Base-by-base conservation (phyloP, 2,888 invertebrate species). In the Prosapia bicincta region DNA sequence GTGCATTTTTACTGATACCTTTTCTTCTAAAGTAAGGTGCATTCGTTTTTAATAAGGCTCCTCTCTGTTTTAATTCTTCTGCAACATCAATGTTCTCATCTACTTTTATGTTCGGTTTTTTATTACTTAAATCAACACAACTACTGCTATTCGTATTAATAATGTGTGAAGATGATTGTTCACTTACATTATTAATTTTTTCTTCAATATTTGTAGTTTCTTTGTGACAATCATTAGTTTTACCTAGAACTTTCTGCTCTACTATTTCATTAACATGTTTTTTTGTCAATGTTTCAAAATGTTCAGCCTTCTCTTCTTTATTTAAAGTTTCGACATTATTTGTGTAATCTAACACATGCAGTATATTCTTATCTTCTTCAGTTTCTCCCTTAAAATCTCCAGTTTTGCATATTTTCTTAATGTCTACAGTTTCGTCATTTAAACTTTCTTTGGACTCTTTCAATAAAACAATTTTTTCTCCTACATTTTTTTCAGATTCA, bases 361-460 rank as follows among this genome's bases (percentile, higher is more conserved):
- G n/a, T n/a, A n/a, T n/a, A n/a, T n/a, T n/a, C n/a, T n/a, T n/a
- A n/a, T n/a, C n/a, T n/a, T n/a, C n/a, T n/a, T n/a, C n/a, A n/a
- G n/a, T n/a, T n/a, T n/a, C n/a, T n/a, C n/a, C n/a, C n/a, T n/a
- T n/a, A n/a, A n/a, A n/a, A n/a, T 79, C 71, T 77, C 77, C 25
- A 78, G 78, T 77, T 72, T 76, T 71, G 32, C 26, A n/a, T 26
- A 28, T 30, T 74, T 78, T 75, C 76, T 83, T 83, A 79, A 84
- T 84, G 78, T 84, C 84, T 80, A 86, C 86, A 81, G 85, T 83
- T 76, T 86, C 85, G 76, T 85, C 84, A 43, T 13, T 7, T 38
- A 26, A 82, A 86, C 86, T 78, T 86, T 87, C 81, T 86, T 86
- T 74, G 86, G 87, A 80, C 86, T 87, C 78, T 26, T 26, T 67